These are phyloP conservation scores for Elaphurus davidianus DNA, from an alignment of 2,113 vertebrate species.

Conservation along the genomic window DNA sequence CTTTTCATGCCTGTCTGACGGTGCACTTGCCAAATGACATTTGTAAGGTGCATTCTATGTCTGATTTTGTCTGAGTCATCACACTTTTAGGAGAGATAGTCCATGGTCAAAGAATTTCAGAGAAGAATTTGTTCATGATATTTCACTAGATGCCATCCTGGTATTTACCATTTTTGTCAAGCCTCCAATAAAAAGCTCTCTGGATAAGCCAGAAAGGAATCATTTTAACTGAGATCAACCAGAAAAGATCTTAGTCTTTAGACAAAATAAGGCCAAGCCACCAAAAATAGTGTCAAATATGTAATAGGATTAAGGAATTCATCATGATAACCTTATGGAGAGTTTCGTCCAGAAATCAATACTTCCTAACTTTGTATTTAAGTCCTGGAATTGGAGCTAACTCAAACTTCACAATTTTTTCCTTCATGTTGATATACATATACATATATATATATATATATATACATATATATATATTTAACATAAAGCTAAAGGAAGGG, in stretches of 20 bases:
- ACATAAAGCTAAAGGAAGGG: not conserved
- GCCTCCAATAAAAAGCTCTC: not conserved
- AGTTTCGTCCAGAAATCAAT: not conserved
- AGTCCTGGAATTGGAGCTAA: not conserved
- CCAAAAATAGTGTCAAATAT: not conserved
- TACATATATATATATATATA: too few relatives aligned
- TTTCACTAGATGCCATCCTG: not conserved
- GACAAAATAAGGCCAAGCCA: not conserved
- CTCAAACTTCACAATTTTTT: not conserved
- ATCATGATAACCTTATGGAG: not conserved
- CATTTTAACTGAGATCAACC: not conserved
- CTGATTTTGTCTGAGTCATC: not conserved
- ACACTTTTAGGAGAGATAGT: not conserved
- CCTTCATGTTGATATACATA: not conserved
- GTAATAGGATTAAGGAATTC: not conserved
- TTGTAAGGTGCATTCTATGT: not conserved
- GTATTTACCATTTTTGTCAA: not conserved
- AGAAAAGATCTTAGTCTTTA: not conserved
- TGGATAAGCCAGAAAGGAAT: not conserved
- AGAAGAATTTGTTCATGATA: not conserved
- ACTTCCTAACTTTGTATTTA: not conserved
- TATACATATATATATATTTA: not conserved
- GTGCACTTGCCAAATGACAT: not conserved
- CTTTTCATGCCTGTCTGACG: not conserved
- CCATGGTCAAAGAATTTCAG: not conserved